Evolutionary conservation across 2,797 vertebrate genomes (phyloP).

Genomic region (Distichodus sexfasciatus): DNA sequence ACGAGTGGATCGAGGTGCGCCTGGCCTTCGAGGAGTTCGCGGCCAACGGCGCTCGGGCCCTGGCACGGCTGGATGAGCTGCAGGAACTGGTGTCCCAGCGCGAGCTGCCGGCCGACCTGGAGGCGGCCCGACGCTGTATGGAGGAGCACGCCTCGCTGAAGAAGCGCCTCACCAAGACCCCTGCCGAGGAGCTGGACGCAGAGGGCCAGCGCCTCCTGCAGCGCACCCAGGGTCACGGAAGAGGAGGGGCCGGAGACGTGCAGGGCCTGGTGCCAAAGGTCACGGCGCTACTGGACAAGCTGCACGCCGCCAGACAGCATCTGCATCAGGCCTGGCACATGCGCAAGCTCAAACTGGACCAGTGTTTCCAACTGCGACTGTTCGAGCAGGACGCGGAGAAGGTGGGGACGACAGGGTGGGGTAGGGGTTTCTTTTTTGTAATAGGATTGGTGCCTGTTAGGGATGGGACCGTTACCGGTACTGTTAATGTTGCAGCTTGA

Average conservation of each 20-base stretch:
- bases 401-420: conserved; percentile 68
- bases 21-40: conserved; percentile 93
- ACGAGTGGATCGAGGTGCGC: conserved; percentile 96
- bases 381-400: conserved; percentile 98
- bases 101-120: conserved; percentile 92
- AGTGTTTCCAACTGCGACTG: conserved; percentile 94
- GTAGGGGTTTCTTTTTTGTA: too few relatives aligned
- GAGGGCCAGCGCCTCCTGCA: conserved; percentile 94
- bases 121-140: conserved; percentile 90
- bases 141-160: conserved; percentile 92
- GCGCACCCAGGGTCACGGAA: conserved; percentile 86
- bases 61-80: conserved; percentile 90
- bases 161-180: conserved; percentile 93
- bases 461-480: too few relatives aligned
- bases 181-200: conserved; percentile 91
- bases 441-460: too few relatives aligned
- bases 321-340: conserved; percentile 97
- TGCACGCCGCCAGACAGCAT: conserved; percentile 90
- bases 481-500: too few relatives aligned
- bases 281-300: conserved; percentile 88
- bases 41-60: conserved; percentile 86
- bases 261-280: conserved; percentile 92
- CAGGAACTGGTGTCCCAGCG: conserved; percentile 93
- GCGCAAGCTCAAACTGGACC: conserved; percentile 88
- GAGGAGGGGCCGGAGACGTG: conserved; percentile 72